Evolutionary conservation across 2,113 vertebrate genomes (phyloP).

Genomic region (Tetrax tetrax): DNA sequence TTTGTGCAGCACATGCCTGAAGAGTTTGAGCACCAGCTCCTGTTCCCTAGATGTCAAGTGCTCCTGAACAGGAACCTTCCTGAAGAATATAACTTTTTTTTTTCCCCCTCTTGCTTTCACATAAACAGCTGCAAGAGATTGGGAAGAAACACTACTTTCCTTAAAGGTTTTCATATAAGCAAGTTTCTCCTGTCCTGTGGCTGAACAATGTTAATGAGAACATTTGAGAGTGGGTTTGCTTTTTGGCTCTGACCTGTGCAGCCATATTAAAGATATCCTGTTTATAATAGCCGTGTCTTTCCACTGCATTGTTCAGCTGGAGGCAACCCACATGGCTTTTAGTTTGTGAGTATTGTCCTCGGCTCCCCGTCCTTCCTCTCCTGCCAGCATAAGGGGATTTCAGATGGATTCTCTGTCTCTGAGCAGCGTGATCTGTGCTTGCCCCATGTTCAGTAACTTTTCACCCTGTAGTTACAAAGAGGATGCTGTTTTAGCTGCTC

Average conservation of each 20-base stretch:
- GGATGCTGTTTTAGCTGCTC: neutral
- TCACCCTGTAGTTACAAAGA: fast-evolving
- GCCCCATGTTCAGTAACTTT: neutral
- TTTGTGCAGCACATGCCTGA: neutral
- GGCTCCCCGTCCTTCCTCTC: neutral
- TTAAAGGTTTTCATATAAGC: neutral
- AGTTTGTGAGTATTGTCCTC: conserved; percentile 10
- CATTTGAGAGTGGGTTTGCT: neutral
- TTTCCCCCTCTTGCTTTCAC: neutral
- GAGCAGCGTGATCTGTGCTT: neutral
- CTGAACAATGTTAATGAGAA: neutral
- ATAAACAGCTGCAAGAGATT: neutral
- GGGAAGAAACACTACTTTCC: neutral
- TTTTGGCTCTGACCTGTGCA: conserved; percentile 50
- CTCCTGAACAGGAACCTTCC: neutral
- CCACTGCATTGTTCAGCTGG: conserved; percentile 49
- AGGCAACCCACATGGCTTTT: conserved; percentile 57
- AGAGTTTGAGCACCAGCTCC: neutral
- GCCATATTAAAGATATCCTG: conserved; percentile 63
- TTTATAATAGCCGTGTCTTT: conserved; percentile 47
- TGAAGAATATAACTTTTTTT: neutral
- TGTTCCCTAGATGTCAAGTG: neutral
- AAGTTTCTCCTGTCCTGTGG: neutral
- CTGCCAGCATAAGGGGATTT: neutral
- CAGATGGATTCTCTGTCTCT: neutral